Evolutionary conservation across 2,113 vertebrate species (phyloP).

Genomic region (Indri indri): DNA sequence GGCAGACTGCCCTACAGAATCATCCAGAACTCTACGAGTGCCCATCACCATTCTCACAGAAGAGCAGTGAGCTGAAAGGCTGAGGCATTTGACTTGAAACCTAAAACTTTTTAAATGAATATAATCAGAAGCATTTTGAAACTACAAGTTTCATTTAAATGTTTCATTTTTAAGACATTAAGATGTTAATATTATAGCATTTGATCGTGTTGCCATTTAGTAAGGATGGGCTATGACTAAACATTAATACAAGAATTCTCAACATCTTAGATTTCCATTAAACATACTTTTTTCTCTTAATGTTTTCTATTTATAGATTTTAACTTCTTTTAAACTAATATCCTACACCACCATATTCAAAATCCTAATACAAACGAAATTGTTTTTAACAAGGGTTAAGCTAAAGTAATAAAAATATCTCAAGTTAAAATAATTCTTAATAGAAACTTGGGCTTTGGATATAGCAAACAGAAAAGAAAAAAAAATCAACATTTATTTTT

Average conservation of each 20-base stretch:
- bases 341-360: neutral
- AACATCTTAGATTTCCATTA: neutral
- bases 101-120: neutral
- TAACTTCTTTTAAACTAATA: slow-evolving; percentile 32
- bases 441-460: neutral
- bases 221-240: neutral
- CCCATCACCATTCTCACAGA: neutral
- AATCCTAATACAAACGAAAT: neutral
- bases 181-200: neutral
- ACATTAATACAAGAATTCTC: neutral
- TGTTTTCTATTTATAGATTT: neutral
- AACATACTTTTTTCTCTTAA: neutral
- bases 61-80: neutral
- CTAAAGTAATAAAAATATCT: slow-evolving; percentile 16
- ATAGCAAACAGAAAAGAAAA: neutral
- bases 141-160: neutral
- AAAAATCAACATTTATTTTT: neutral
- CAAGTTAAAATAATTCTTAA: neutral
- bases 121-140: neutral
- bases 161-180: neutral
- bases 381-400: neutral
- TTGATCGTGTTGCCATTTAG: neutral
- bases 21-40: neutral
- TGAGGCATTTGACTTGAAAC: neutral
- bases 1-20: too few species aligned